Conservation (phyloP, 2,113 vertebrate genomes). For the Malurus cyaneus region DNA sequence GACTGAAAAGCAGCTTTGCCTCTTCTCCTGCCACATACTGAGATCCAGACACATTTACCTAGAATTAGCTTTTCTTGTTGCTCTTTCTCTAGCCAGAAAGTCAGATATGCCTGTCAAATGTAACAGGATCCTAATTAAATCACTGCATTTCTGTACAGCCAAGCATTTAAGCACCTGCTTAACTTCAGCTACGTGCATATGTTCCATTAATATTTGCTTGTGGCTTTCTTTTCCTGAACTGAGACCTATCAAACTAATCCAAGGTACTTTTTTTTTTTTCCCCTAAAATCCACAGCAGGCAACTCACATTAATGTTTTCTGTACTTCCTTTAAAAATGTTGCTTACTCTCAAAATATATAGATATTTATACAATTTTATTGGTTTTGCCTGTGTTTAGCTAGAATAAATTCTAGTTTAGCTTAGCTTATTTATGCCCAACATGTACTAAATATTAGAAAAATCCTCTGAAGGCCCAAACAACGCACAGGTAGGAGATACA, state of each 20-base stretch:
- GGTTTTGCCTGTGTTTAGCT: not conserved
- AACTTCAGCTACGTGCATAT: not conserved
- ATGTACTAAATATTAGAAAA: not conserved
- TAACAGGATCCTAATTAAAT: slow-evolving; percentile 46
- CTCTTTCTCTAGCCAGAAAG: not conserved
- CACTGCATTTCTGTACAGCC: slow-evolving; percentile 9
- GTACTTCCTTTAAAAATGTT: not conserved
- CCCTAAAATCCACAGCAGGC: not conserved
- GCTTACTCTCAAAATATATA: not conserved
- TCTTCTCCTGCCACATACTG: not conserved
- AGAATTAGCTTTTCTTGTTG: not conserved
- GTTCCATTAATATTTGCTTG: not conserved
- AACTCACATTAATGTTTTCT: not conserved
- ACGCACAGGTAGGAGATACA: not conserved
- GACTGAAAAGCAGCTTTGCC: not conserved
- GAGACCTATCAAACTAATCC: not conserved
- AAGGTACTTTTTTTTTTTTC: not conserved
- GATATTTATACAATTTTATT: not conserved
- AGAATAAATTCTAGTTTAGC: not conserved
- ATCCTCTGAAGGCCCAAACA: not conserved
- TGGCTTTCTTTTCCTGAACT: not conserved
- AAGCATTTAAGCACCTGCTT: slow-evolving; percentile 39
- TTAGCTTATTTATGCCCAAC: not conserved
- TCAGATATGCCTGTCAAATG: not conserved
- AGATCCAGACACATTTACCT: not conserved